Conservation (phyloP, 30 jellyfish, hydroid and myxozoan species). For the Hydra vulgaris region DNA sequence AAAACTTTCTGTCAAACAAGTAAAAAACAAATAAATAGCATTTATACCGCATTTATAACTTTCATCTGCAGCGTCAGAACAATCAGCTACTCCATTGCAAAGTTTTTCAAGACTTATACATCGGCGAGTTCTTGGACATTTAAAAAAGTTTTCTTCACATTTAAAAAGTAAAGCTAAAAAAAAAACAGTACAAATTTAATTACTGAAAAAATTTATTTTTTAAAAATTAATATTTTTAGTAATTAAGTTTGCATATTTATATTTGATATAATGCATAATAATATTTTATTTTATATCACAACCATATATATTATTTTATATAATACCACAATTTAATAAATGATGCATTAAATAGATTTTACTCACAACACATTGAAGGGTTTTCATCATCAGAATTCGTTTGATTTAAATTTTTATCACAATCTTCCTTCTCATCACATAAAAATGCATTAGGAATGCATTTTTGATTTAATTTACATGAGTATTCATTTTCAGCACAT, state of each 20-base stretch:
- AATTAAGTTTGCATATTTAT: too few species aligned
- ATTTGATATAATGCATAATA: too few species aligned
- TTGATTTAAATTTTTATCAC: slow-evolving; percentile 76
- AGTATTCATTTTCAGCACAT: slow-evolving; percentile 49
- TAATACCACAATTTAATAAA: too few species aligned
- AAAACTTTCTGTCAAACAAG: neutral
- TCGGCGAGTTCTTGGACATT: slow-evolving; percentile 13
- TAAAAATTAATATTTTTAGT: too few species aligned
- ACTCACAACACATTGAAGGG: slow-evolving; percentile 6
- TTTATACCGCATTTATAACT: slow-evolving; percentile 49
- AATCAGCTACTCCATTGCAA: slow-evolving; percentile 76
- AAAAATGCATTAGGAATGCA: slow-evolving; percentile 59
- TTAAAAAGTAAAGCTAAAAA: slow-evolving; percentile 11
- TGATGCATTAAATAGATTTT: neutral
- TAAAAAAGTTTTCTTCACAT: neutral
- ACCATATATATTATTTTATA: too few species aligned
- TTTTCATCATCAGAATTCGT: slow-evolving; percentile 8
- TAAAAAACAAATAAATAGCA: neutral
- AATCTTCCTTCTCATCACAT: slow-evolving; percentile 88
- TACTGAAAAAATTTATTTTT: neutral
- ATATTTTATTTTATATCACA: too few species aligned
- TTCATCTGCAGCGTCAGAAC: slow-evolving; percentile 71
- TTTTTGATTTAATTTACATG: slow-evolving; percentile 16
- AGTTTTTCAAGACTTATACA: slow-evolving; percentile 8
- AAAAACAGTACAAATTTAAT: too few species aligned